phyloP scores from a whole-genome alignment of 1,140 invertebrate genomes.

The Sycophaga agraensis region DNA sequence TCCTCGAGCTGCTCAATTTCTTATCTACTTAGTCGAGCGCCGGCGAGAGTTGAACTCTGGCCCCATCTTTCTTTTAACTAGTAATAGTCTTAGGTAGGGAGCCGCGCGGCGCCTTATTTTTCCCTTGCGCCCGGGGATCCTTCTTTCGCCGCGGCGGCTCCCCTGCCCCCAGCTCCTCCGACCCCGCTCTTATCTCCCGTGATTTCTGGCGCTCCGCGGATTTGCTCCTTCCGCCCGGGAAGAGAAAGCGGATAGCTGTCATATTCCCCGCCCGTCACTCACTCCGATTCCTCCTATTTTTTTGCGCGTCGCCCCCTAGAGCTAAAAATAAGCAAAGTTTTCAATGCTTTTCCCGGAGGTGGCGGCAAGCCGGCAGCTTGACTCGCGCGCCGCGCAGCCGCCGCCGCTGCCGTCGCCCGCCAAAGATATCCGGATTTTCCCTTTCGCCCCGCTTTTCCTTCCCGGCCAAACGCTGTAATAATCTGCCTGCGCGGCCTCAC shows the following conservation, averaged over 20 bases:
- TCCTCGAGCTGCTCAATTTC: not conserved
- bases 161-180: too few species aligned
- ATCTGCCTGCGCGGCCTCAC: too few species aligned
- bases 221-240: constrained; percentile 3
- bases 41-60: not conserved
- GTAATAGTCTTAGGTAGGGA: constrained; percentile 3
- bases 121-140: too few species aligned
- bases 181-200: constrained; percentile 17
- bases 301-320: not conserved
- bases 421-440: too few species aligned
- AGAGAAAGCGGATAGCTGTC: too few species aligned
- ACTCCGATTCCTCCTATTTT: not conserved
- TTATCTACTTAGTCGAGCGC: constrained; percentile 8
- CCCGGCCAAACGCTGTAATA: too few species aligned
- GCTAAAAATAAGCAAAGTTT: constrained; percentile 6
- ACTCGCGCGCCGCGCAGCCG: too few species aligned
- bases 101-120: constrained; percentile 8
- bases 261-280: not conserved
- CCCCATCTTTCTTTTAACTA: constrained; percentile 19
- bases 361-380: too few species aligned
- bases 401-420: too few species aligned
- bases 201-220: constrained; percentile 11
- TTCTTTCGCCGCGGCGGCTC: too few species aligned
- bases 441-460: too few species aligned
- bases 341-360: too few species aligned